Evolutionary conservation across 1,140 invertebrate species (phyloP).

Genomic region (Diachasmimorpha longicaudata): DNA sequence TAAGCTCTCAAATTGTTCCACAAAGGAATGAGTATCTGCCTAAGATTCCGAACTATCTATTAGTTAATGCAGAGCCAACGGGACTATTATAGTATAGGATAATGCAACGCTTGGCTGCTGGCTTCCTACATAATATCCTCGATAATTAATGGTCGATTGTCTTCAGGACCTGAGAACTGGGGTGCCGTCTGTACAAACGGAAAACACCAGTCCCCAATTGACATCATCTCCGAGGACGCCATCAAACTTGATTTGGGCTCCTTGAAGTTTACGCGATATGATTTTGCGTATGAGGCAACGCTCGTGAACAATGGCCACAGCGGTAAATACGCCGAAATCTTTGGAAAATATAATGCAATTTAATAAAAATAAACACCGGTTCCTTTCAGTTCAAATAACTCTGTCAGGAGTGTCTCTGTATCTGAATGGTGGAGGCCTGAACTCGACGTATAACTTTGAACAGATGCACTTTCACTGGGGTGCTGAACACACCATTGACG

Average conservation of each 20-base stretch:
- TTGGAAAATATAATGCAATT: background rate
- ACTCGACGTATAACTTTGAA: conserved; percentile 66
- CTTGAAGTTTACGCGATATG: conserved; percentile 42
- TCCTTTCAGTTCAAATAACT: conserved; percentile 49
- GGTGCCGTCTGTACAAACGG: conserved; percentile 37
- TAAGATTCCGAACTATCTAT: no score
- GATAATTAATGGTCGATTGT: background rate
- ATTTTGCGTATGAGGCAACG: conserved; percentile 31
- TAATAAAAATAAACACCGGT: background rate
- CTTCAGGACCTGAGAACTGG: conserved; percentile 42
- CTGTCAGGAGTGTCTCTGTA: conserved; percentile 45
- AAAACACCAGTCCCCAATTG: conserved; percentile 44
- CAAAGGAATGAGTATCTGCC: no score
- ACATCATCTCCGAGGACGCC: conserved; percentile 36
- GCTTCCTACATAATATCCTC: no score
- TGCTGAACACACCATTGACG: conserved; percentile 76
- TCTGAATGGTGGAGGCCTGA: conserved; percentile 62
- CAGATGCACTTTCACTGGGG: conserved; percentile 83
- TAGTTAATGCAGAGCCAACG: no score
- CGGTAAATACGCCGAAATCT: conserved; percentile 30
- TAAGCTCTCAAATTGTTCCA: no score
- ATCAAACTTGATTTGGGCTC: conserved; percentile 39
- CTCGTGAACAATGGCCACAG: conserved; percentile 44
- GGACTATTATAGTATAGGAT: no score
- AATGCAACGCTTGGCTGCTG: no score